Evolutionary conservation across 1,140 invertebrate genomes (phyloP), one percentile per base, ranked within the genome.

Genomic region (Atta cephalotes): DNA sequence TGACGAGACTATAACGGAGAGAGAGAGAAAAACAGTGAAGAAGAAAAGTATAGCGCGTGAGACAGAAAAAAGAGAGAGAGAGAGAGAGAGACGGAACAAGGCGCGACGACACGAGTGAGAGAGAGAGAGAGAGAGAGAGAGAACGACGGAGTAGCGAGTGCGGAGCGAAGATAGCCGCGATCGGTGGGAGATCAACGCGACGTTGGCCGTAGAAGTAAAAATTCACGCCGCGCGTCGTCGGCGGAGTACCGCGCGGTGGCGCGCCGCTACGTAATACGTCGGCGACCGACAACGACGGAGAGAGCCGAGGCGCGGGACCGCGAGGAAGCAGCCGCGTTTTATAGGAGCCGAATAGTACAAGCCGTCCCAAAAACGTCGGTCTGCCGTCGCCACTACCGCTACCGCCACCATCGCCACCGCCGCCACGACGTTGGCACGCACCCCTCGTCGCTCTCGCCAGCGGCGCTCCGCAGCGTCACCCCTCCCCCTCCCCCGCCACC

Each of bases 341-440:
- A 74, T 58, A 31, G 80, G 45, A 86, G 35, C 35, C 56, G 76
- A 31, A 72, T 58, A 62, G 80, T 92, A 93, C 87, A 87, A 90
- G 86, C 92, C 92, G 62, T 92, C 88, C 87, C 81, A 68, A 93
- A 93, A 93, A 93, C 92, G 87, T 93, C 80, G 86, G 87, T 81
- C 89, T 31, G 31, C 18, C 66, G 9, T 35, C 85, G 63, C 78
- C 60, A 14, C 39, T 80, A 51, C 63, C 56, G 58, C 65, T 3
- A 31, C 4, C 31, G 3, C 31, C 31, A 31, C 31, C 31, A 31
- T 6, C n/a, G n/a, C 90, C 53, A 21, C 51, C 68, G 7, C 63
- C 81, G 65, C 78, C 62, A 25, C 74, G 53, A 72, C 79, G 35
- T 70, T 80, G 39, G 76, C 76, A 79, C 79, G 65, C 80, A 87